Evolutionary conservation across 2,113 vertebrate genomes (phyloP).

Genomic region (Zosterops borbonicus): DNA sequence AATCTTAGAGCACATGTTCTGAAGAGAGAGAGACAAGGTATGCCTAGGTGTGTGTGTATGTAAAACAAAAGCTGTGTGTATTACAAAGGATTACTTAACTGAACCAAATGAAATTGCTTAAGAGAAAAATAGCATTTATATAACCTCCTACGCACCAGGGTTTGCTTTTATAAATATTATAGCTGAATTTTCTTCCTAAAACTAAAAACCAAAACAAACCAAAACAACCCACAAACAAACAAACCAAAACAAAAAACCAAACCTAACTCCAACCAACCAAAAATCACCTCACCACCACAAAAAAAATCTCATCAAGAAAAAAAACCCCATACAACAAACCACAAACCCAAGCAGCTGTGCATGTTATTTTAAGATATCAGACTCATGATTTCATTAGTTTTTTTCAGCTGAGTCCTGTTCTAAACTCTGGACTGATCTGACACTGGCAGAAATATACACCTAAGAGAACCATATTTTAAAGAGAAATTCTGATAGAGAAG

Average conservation of each 20-base stretch:
- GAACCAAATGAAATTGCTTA: not conserved
- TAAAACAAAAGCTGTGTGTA: not conserved
- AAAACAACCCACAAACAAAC: not conserved
- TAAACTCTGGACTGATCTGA: not conserved
- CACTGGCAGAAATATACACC: not conserved
- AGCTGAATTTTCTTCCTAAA: not conserved
- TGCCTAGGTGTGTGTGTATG: accelerated
- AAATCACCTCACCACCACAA: not conserved
- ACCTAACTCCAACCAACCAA: not conserved
- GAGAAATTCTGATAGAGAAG: not conserved
- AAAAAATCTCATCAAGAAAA: not conserved
- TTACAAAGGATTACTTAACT: not conserved
- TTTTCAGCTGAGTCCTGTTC: not conserved
- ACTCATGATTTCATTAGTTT: not conserved
- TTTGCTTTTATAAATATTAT: not conserved
- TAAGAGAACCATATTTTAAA: not conserved
- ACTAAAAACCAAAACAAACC: not conserved
- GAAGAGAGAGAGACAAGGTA: not conserved
- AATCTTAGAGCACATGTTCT: not conserved
- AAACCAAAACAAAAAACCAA: not conserved
- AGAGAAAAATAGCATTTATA: not conserved
- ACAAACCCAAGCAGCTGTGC: not conserved
- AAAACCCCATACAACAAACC: accelerated
- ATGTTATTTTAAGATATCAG: not conserved
- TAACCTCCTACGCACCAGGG: not conserved